phyloP scores from a whole-genome alignment of 1,140 invertebrate genomes.

The Calephelis nemesis region DNA sequence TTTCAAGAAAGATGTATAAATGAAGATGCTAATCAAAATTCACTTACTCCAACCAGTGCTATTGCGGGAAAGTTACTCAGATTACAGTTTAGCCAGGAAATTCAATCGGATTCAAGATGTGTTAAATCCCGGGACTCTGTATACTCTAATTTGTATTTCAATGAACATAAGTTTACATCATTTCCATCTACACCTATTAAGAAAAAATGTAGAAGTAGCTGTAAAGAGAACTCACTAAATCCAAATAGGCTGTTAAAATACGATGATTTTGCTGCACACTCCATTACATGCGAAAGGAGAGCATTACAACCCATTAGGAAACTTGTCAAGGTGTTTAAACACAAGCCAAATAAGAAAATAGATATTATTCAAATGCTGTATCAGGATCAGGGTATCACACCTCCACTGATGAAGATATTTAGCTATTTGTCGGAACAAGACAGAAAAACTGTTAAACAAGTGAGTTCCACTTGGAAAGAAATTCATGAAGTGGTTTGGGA shows the following conservation, averaged over 20 bases:
- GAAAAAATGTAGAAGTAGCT: slow-evolving; percentile 53
- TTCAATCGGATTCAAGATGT: slow-evolving; percentile 23
- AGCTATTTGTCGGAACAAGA: slow-evolving; percentile 63
- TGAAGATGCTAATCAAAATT: slow-evolving; percentile 28
- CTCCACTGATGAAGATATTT: slow-evolving; percentile 61
- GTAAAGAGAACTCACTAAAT: slow-evolving; percentile 47
- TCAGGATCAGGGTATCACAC: slow-evolving; percentile 40
- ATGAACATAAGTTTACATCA: slow-evolving; percentile 36
- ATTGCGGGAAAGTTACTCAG: slow-evolving; percentile 50
- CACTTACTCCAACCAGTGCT: slow-evolving; percentile 58
- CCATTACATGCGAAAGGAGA: slow-evolving; percentile 55
- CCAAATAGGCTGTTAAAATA: slow-evolving; percentile 51
- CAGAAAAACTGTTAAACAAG: slow-evolving; percentile 60
- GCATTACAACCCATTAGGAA: slow-evolving; percentile 42
- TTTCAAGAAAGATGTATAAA: slow-evolving; percentile 45
- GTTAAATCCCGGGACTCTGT: neutral
- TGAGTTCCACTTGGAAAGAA: slow-evolving; percentile 58
- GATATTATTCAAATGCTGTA: slow-evolving; percentile 69
- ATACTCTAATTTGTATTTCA: slow-evolving; percentile 25
- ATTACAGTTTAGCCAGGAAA: slow-evolving; percentile 44
- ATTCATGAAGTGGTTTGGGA: slow-evolving; percentile 52
- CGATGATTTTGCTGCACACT: slow-evolving; percentile 59
- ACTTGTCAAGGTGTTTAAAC: slow-evolving; percentile 36
- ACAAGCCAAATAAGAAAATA: slow-evolving; percentile 60
- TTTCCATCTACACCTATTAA: slow-evolving; percentile 67